These are phyloP conservation scores for Nyctalus aviator DNA, from an alignment of 2,797 vertebrate genomes.

Conservation along the genomic window DNA sequence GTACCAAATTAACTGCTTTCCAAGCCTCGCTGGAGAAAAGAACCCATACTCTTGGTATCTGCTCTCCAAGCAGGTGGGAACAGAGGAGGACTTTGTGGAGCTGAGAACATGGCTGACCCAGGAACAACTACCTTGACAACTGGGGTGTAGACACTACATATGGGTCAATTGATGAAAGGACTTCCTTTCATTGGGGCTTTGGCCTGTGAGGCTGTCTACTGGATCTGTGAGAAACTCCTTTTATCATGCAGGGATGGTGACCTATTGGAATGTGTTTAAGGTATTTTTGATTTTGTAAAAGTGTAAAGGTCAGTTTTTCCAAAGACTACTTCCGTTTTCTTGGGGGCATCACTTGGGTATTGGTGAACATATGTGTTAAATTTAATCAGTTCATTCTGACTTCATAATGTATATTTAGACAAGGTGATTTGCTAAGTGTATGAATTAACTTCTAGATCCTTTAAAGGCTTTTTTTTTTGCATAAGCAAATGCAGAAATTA, in stretches of 20 bases:
- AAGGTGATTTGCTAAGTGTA: not conserved
- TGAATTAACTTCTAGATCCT: not conserved
- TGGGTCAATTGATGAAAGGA: not conserved
- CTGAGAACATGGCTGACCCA: not conserved
- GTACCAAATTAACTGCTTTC: constrained; percentile 60
- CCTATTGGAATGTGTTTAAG: not conserved
- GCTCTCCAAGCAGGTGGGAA: not conserved
- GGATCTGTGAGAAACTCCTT: not conserved
- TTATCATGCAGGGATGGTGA: not conserved
- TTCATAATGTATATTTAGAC: not conserved
- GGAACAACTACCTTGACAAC: not conserved
- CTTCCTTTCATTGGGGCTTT: not conserved
- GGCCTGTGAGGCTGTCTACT: not conserved
- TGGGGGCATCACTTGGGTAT: not conserved
- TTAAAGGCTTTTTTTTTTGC: not conserved
- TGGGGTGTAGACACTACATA: not conserved
- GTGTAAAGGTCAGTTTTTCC: not conserved
- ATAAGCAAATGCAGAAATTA: not conserved
- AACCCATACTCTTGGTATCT: constrained; percentile 27
- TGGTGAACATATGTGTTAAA: not conserved
- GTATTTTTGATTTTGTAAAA: not conserved
- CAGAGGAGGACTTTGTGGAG: not conserved
- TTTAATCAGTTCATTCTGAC: not conserved
- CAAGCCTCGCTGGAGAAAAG: not conserved
- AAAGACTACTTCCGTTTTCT: not conserved